Percentiles rank a stretch among this genome's conserved stretches.
phyloP scores from a whole-genome alignment of 2,888 invertebrate species.

The Julus scandinavius region DNA sequence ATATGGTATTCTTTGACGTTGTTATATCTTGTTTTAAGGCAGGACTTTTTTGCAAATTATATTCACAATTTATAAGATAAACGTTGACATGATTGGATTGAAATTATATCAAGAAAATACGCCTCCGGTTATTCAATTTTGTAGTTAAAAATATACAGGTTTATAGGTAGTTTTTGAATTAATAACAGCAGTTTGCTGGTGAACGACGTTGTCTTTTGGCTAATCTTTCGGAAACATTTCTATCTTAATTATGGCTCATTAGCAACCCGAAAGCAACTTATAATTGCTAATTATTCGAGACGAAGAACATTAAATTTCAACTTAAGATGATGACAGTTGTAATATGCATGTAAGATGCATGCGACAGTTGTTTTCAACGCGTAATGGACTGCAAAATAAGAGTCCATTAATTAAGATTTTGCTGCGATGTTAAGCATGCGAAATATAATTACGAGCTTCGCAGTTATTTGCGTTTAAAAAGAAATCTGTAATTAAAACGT shows the following conservation, averaged over 20 bases:
- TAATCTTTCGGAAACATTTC: not conserved
- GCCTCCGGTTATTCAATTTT: not conserved
- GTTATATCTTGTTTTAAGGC: too few relatives aligned
- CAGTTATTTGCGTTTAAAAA: not conserved
- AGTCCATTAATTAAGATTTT: not conserved
- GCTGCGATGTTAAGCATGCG: not conserved
- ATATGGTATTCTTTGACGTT: not conserved
- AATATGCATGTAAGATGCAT: not conserved
- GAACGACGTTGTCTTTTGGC: not conserved
- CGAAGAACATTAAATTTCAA: not conserved
- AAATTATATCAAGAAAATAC: not conserved
- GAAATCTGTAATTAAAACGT: not conserved
- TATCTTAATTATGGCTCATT: constrained; percentile 1
- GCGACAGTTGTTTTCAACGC: not conserved
- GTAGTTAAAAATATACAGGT: not conserved
- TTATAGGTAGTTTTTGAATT: not conserved
- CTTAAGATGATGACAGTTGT: constrained; percentile 14
- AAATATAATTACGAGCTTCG: not conserved
- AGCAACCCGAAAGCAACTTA: not conserved
- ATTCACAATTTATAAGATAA: not conserved
- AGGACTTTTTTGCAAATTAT: too few relatives aligned
- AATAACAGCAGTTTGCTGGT: not conserved
- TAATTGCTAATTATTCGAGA: not conserved
- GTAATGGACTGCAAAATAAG: not conserved
- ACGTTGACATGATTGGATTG: not conserved